Conservation (phyloP, 1,140 invertebrate genomes). For the Artemia franciscana region DNA sequence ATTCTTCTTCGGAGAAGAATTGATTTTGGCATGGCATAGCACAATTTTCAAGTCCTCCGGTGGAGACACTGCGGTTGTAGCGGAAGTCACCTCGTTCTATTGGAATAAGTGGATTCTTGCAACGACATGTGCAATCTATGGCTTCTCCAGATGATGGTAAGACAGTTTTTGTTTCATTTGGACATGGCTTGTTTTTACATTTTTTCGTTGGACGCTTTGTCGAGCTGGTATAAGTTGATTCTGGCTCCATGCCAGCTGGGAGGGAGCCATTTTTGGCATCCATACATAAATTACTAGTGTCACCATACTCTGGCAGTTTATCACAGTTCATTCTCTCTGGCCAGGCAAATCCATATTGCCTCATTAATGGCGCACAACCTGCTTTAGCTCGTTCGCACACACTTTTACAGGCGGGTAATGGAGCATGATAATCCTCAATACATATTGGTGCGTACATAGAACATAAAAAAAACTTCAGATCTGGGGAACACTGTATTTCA, state of each 20-base stretch:
- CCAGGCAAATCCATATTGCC: slow-evolving; percentile 87
- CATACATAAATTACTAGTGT: slow-evolving; percentile 67
- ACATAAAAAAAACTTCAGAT: slow-evolving; percentile 77
- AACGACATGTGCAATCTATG: slow-evolving; percentile 46
- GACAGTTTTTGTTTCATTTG: slow-evolving; percentile 4
- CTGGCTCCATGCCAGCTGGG: slow-evolving; percentile 21
- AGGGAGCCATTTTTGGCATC: slow-evolving; percentile 34
- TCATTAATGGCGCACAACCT: slow-evolving; percentile 88
- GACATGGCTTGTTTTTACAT: slow-evolving; percentile 9
- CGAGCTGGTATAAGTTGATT: slow-evolving; percentile 48
- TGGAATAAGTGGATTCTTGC: slow-evolving; percentile 42
- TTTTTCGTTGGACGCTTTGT: slow-evolving; percentile 6
- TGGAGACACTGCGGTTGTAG: slow-evolving; percentile 36
- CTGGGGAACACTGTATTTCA: slow-evolving; percentile 67
- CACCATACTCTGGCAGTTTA: slow-evolving; percentile 53
- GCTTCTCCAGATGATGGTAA: slow-evolving; percentile 13
- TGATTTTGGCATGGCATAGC: slow-evolving; percentile 71
- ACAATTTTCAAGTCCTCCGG: slow-evolving; percentile 54
- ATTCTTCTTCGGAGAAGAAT: slow-evolving; percentile 65
- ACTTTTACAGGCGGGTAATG: slow-evolving; percentile 72
- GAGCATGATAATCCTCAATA: slow-evolving; percentile 67
- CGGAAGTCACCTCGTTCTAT: slow-evolving; percentile 26
- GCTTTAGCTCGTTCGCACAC: slow-evolving; percentile 74
- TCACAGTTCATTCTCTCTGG: slow-evolving; percentile 87
- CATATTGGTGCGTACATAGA: slow-evolving; percentile 82